phyloP scores from a whole-genome alignment of 1,140 invertebrate species.

The Holotrichia oblita region DNA sequence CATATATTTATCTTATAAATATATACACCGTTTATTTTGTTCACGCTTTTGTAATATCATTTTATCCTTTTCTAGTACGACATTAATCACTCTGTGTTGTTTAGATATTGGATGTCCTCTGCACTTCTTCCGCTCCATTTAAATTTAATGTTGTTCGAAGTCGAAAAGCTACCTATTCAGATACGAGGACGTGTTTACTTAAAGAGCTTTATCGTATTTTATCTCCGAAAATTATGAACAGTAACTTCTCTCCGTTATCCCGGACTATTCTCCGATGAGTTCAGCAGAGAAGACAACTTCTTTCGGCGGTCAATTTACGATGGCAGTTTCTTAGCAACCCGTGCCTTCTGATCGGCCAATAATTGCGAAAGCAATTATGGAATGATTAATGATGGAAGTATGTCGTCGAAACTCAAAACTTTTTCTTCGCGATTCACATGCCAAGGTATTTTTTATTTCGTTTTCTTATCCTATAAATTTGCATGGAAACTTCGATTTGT shows the following conservation, averaged over 20 bases:
- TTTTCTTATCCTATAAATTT: not conserved
- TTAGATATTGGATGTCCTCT: not conserved
- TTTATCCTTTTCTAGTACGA: not conserved
- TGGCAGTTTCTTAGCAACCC: not conserved
- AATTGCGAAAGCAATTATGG: constrained; percentile 29
- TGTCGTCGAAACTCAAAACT: not conserved
- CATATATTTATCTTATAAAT: no score
- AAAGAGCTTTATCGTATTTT: constrained; percentile 20
- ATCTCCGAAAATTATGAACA: constrained; percentile 6
- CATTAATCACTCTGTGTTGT: not conserved
- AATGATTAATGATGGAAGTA: constrained; percentile 13
- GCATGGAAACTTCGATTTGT: constrained; percentile 1
- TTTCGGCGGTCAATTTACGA: constrained; percentile 27
- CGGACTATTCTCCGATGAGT: not conserved
- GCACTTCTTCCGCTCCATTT: constrained; percentile 19
- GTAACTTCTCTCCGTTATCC: not conserved
- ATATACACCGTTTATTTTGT: not conserved
- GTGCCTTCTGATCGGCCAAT: not conserved
- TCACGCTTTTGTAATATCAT: not conserved
- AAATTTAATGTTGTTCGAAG: constrained; percentile 15
- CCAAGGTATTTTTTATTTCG: constrained; percentile 6
- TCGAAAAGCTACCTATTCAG: not conserved
- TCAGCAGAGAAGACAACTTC: not conserved
- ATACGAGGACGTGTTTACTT: constrained; percentile 22
- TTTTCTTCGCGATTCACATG: not conserved